These are phyloP conservation scores for Leucozona laternaria DNA, from an alignment of 2,888 invertebrate species.

Conservation along the genomic window DNA sequence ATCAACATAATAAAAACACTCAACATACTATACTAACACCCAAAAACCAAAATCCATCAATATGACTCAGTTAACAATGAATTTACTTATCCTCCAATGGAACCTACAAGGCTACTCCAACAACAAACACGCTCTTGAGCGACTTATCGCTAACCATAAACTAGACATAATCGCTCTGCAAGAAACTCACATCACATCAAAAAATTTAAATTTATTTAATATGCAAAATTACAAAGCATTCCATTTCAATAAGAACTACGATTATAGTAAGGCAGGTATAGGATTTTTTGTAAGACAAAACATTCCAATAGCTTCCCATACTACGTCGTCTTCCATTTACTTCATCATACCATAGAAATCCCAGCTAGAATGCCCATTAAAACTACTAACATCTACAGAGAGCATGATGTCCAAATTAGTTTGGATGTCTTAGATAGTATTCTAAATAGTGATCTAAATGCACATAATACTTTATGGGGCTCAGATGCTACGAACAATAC, in stretches of 20 bases:
- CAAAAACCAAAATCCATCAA: no score
- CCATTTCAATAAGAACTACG: not conserved
- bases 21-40: no score
- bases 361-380: not conserved
- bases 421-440: no score
- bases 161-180: constrained; percentile 13
- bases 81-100: constrained; percentile 12
- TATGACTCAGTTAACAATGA: not conserved
- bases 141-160: constrained; percentile 19
- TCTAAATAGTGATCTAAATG: not conserved
- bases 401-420: no score
- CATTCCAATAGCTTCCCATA: not conserved
- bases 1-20: no score
- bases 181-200: constrained; percentile 23
- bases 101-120: constrained; percentile 29
- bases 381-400: not conserved
- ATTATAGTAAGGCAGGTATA: not conserved
- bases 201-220: constrained; percentile 3
- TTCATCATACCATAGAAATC: not conserved
- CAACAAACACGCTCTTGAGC: constrained; percentile 21
- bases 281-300: not conserved
- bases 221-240: constrained; percentile 16
- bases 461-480: not conserved
- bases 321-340: not conserved
- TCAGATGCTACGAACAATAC: no score